Percentiles rank a stretch among this genome's conserved stretches.
Conservation (phyloP, 2,797 vertebrate genomes). For the Aplochiton taeniatus region DNA sequence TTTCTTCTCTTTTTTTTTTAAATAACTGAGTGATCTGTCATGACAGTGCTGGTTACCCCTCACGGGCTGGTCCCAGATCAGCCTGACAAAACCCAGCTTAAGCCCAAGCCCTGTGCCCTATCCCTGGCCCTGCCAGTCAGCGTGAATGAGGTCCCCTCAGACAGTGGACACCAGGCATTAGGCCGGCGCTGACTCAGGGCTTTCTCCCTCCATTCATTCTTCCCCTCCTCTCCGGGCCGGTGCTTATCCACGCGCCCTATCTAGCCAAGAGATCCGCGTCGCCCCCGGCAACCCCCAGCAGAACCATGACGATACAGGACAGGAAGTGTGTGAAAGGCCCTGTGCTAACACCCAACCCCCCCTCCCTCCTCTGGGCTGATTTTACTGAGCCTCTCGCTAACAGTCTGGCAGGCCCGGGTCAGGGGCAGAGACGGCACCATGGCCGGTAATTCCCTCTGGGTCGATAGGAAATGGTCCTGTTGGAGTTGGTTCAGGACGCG, state of each 20-base stretch:
- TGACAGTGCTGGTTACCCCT: too few species aligned
- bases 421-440: conserved; percentile 35
- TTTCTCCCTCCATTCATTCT: conserved; percentile 63
- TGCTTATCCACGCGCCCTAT: conserved; percentile 67
- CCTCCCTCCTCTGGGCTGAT: conserved; percentile 20
- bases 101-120: too few species aligned
- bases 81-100: too few species aligned
- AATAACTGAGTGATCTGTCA: too few species aligned
- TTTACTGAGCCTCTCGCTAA: conserved; percentile 30
- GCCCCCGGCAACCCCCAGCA: conserved; percentile 36
- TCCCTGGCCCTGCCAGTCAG: conserved; percentile 27
- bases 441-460: conserved; percentile 9
- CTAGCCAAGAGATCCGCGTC: too few species aligned
- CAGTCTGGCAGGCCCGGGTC: conserved; percentile 35
- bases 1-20: too few species aligned
- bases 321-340: too few species aligned
- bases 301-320: conserved; percentile 4
- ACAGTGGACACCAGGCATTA: conserved; percentile 44
- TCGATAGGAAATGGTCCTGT: conserved; percentile 46
- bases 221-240: conserved; percentile 22
- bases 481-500: conserved; percentile 29
- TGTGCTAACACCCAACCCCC: too few species aligned
- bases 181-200: conserved; percentile 69
- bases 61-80: too few species aligned
- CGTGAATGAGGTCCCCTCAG: conserved; percentile 70